Evolutionary conservation across 2,113 vertebrate genomes (phyloP).

Genomic region (Oncorhynchus mykiss): DNA sequence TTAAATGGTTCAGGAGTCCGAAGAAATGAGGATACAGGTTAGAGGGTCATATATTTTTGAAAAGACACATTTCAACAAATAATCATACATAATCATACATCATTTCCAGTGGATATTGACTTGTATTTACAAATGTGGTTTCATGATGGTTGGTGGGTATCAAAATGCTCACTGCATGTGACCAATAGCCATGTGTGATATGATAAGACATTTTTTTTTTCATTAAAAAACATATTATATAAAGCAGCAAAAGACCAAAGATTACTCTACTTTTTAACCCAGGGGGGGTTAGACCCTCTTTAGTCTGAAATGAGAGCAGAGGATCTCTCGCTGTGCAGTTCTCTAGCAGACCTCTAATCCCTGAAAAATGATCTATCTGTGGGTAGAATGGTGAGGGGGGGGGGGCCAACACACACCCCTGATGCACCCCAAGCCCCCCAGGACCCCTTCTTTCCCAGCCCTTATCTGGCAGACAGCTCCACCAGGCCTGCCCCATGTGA

Average conservation of each 20-base stretch:
- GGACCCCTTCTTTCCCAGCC: not conserved
- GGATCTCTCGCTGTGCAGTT: constrained; percentile 10
- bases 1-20: not conserved
- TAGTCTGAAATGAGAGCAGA: constrained; percentile 17
- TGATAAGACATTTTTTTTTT: not conserved
- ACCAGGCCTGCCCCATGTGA: not conserved
- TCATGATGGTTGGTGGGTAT: too few relatives aligned
- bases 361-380: constrained; percentile 38
- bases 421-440: not conserved
- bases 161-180: too few relatives aligned
- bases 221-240: not conserved
- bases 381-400: constrained; percentile 8
- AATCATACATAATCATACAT: too few relatives aligned
- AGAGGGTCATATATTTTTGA: too few relatives aligned
- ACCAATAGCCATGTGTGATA: not conserved
- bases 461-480: constrained; percentile 44
- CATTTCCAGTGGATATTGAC: too few relatives aligned
- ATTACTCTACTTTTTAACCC: not conserved
- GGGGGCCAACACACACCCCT: constrained; percentile 16
- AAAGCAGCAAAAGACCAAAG: not conserved
- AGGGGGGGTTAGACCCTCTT: not conserved
- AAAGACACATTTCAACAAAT: too few relatives aligned
- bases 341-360: constrained; percentile 36
- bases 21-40: not conserved
- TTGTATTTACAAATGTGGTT: too few relatives aligned